A percentile compares a stretch with the other conserved stretches of the same genome.
Evolutionary conservation across 2,113 vertebrate genomes (phyloP).

Genomic region (Rhagologus leucostigma): DNA sequence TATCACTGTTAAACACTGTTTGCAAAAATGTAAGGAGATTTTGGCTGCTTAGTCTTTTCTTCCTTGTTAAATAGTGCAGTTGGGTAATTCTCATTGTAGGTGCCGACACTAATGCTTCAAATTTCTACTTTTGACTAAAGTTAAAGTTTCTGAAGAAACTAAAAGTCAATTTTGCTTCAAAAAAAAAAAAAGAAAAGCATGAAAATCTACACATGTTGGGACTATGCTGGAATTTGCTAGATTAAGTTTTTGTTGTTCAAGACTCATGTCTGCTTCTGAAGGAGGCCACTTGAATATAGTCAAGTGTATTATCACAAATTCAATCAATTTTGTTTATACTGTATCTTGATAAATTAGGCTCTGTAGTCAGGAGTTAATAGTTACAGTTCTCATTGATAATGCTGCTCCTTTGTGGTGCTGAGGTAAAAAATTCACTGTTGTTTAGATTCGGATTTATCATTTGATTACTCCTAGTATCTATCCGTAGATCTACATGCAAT

Average conservation of each 20-base stretch:
- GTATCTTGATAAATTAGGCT: neutral
- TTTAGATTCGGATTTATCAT: neutral
- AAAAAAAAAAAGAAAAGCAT: neutral
- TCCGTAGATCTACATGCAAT: neutral
- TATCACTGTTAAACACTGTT: neutral
- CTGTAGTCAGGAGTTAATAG: neutral
- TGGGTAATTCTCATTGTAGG: neutral
- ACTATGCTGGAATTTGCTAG: neutral
- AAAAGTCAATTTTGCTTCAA: neutral
- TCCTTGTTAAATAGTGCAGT: neutral
- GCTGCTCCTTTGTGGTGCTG: neutral
- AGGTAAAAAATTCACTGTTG: neutral
- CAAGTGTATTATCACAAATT: neutral
- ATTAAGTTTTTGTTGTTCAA: neutral
- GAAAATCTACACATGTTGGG: neutral
- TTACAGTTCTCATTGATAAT: neutral
- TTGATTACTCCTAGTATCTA: neutral
- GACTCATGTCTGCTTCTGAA: neutral
- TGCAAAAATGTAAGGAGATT: neutral
- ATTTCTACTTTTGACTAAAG: neutral
- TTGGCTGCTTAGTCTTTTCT: neutral
- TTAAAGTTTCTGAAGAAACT: neutral
- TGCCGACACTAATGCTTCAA: neutral
- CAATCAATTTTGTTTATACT: neutral
- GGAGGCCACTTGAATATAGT: neutral